These are phyloP conservation scores for Sinocyclocheilus anshuiensis DNA, from an alignment of 2,113 vertebrate genomes.

Conservation along the genomic window DNA sequence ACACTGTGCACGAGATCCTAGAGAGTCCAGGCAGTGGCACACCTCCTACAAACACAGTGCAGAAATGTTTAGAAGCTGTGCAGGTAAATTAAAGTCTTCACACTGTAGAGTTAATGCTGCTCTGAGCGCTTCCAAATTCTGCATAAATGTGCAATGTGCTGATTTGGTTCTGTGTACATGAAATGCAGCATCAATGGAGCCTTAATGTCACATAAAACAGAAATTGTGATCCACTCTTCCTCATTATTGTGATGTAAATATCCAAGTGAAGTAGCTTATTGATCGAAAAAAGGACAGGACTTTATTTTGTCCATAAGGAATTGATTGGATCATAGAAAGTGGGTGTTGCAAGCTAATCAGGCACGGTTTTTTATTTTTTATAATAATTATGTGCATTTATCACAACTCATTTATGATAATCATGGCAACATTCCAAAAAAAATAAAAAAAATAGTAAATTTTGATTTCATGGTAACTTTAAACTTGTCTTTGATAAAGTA, in stretches of 20 bases:
- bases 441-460: background rate
- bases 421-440: background rate
- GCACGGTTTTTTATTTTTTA: no score
- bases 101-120: background rate
- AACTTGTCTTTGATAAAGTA: background rate
- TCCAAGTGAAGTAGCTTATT: background rate
- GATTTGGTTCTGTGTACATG: background rate
- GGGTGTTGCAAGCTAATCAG: background rate
- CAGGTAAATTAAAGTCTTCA: no score
- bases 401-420: background rate
- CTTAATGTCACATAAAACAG: background rate
- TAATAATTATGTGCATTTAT: background rate
- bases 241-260: background rate
- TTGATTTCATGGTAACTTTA: background rate
- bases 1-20: conserved; percentile 89
- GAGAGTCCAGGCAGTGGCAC: conserved; percentile 86
- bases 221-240: background rate
- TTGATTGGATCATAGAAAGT: background rate
- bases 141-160: background rate
- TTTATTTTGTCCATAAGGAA: background rate
- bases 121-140: background rate
- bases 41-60: conserved; percentile 79
- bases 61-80: background rate
- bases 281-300: background rate
- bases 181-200: background rate